Base-by-base conservation (phyloP, 2,113 vertebrate genomes). In the Mungos mungo region DNA sequence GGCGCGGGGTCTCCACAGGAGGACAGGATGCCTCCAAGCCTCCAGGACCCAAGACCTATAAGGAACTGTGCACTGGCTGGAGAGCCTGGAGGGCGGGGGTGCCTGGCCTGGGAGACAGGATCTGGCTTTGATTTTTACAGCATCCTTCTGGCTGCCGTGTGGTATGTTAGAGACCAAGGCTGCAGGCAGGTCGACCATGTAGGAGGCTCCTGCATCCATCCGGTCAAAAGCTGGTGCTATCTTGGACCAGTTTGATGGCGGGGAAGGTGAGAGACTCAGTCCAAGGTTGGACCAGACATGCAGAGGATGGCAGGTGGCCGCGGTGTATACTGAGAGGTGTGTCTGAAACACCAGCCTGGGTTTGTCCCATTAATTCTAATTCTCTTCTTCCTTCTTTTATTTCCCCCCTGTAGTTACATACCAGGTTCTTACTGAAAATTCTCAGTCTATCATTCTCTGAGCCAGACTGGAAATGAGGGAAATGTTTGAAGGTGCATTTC, bases 81-180 rank as follows among this genome's bases (percentile, higher is more conserved):
- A 50, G 52, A 38, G 15, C 25, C 52, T 0, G 0, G 33, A 9
- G 18, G 68, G 11, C 0, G 0, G 4, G 25, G 38, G 50, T 11
- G 1, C 35, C 16, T 38, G 38, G 1, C 35, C 16, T 38, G 38
- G 5, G 65, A 38, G 57, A 0, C 0, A 1, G 50, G n/a, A 13
- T 16, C 15, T 21, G 74, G 79, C 16, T 38, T 1, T 4, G n/a
- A 38, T 14, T 41, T n/a, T 21, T 12, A 3, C 8, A 19, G 52
- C 45, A 4, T 63, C 21, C 1, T 82, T 33, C 60, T n/a, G 35
- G n/a, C 60, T n/a, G 72, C 31, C 33, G 12, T 50, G 0, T 13
- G 35, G 0, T 7, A 27, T 1, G 2, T 29, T 14, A 25, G 69
- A 65, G 31, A 68, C 57, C 79, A 19, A 29, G 63, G 31, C 0